phyloP scores from a whole-genome alignment of 2,888 invertebrate species.

The Rhagophthalmus giganteus region DNA sequence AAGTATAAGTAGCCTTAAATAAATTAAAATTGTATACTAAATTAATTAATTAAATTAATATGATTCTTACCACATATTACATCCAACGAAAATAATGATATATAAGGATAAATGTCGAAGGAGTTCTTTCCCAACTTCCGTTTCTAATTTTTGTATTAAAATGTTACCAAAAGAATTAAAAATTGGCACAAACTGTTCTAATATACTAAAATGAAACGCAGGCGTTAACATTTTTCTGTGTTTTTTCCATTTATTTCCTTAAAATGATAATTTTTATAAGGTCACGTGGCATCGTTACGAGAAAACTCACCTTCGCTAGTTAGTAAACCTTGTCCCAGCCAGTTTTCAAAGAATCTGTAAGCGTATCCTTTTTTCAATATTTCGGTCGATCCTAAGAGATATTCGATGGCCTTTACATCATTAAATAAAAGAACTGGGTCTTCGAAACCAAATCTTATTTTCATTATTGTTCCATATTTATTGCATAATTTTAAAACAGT shows the following conservation, averaged over 20 bases:
- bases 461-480: constrained; percentile 20
- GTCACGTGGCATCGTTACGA: constrained; percentile 44
- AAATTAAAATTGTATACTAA: too few relatives aligned
- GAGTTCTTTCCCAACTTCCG: constrained; percentile 47
- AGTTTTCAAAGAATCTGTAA: constrained; percentile 44
- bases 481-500: constrained; percentile 7
- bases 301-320: constrained; percentile 42
- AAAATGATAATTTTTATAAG: neutral
- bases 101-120: constrained; percentile 63
- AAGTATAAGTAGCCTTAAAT: too few relatives aligned
- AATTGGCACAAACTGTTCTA: constrained; percentile 70
- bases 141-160: constrained; percentile 59
- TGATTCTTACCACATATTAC: constrained; percentile 65
- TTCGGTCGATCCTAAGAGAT: constrained; percentile 42
- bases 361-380: constrained; percentile 45
- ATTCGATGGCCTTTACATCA: constrained; percentile 33
- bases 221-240: constrained; percentile 73
- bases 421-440: constrained; percentile 14
- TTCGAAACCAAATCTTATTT: constrained; percentile 26
- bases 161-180: constrained; percentile 66
- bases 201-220: constrained; percentile 74
- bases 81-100: constrained; percentile 63
- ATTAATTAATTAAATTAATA: too few relatives aligned
- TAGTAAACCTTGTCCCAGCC: constrained; percentile 50
- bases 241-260: constrained; percentile 63